Base-by-base conservation (phyloP, 2,113 vertebrate species). In the Amphiprion ocellaris region DNA sequence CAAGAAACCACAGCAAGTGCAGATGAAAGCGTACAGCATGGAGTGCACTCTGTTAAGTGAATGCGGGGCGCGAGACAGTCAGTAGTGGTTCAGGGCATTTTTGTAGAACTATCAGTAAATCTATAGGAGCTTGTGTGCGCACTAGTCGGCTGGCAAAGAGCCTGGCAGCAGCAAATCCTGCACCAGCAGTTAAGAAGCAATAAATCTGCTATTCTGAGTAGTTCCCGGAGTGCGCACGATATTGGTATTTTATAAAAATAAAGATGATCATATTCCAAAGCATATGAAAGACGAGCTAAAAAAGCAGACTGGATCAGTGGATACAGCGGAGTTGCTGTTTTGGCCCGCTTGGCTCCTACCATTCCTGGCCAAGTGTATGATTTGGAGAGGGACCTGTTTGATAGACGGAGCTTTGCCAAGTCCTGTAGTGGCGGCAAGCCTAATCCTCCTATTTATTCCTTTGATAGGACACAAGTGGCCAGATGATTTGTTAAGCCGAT, bases 21-120 rank as follows among this genome's bases (percentile, higher is more conserved):
- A 92, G 93, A 94, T 95, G 90, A 95, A 95, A 94, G 95, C 75
- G n/a, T 30, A 24, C 39, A 75, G 84, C 39, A 52, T 68, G 87
- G 84, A 82, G 85, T 53, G 81, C 47, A 66, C 71, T 84, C 79
- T 87, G 85, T 89, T 88, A 78, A 77, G 84, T 79, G 83, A 91
- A 85, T 83, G 81, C 49, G 50, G 79, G 69, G 74, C 28, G 37
- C 70, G 56, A 85, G 82, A 75, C 81, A 72, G 82, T 93, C 87
- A 90, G 93, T 66, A 86, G 92, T 90, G 92, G 91, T 89, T 86
- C 75, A 39, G 58, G 70, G 80, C 56, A 85, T 87, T 91, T 93
- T 82, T 86, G 58, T 80, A 46, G 76, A 87, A 89, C 84, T 81
- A 89, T 92, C 79, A 83, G 83, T 91, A 88, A 88, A 90, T 82